Evolutionary conservation across 2,888 invertebrate genomes (phyloP).

Genomic region (Halictus quadricinctus): DNA sequence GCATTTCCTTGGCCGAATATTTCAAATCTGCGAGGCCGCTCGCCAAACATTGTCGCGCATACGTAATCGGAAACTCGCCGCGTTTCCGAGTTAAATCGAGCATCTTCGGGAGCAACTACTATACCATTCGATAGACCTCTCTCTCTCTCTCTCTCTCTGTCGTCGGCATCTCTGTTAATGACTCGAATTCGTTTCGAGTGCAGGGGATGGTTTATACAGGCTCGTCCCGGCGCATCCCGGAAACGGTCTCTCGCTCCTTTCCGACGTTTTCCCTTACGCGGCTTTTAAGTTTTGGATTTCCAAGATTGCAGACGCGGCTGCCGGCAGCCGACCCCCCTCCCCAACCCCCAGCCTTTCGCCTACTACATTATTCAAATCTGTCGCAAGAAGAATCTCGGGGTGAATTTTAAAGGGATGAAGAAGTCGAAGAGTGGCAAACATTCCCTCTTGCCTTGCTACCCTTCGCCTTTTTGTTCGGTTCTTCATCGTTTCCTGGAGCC

Average conservation of each 20-base stretch:
- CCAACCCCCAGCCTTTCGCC: constrained; percentile 18
- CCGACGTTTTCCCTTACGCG: constrained; percentile 27
- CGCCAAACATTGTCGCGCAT: constrained; percentile 25
- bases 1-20: neutral
- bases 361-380: constrained; percentile 71
- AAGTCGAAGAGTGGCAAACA: constrained; percentile 59
- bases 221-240: constrained; percentile 34
- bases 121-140: neutral
- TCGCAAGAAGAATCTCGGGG: constrained; percentile 64
- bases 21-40: neutral
- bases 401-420: constrained; percentile 70
- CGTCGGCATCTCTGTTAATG: constrained; percentile 53
- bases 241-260: constrained; percentile 29
- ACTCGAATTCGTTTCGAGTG: constrained; percentile 37
- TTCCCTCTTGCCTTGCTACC: neutral
- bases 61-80: constrained; percentile 43
- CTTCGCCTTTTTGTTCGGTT: constrained; percentile 1
- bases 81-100: constrained; percentile 58
- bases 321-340: neutral
- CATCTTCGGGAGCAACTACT: constrained; percentile 44
- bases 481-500: neutral
- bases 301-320: constrained; percentile 26
- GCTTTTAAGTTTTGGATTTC: constrained; percentile 63
- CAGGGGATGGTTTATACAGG: neutral
- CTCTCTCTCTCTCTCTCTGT: no score